Conservation (phyloP, 2,797 vertebrate genomes). For the Nyctibius grandis region DNA sequence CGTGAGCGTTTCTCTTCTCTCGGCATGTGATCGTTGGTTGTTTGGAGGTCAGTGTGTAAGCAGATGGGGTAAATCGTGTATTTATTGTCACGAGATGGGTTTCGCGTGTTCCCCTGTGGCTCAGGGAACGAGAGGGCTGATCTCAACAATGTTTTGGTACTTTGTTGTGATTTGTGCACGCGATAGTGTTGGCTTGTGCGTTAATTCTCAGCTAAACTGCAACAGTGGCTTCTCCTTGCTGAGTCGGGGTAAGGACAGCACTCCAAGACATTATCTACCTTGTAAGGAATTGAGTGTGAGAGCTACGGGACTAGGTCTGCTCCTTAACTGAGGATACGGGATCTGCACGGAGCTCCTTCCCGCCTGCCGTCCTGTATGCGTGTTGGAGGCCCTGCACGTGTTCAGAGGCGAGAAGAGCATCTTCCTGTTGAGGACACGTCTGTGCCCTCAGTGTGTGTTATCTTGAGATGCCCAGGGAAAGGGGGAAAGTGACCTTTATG, state of each 20-base stretch:
- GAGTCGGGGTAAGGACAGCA: neutral
- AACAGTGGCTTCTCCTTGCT: neutral
- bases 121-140: accelerated
- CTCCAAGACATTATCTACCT: accelerated
- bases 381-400: accelerated
- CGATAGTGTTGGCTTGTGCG: accelerated
- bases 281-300: too few species aligned
- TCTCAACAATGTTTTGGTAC: accelerated
- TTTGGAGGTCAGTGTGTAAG: accelerated
- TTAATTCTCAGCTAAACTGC: accelerated
- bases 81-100: neutral
- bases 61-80: accelerated
- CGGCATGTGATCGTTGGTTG: accelerated
- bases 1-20: accelerated
- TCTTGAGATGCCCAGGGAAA: neutral
- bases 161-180: accelerated
- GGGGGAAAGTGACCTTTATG: neutral
- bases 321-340: too few species aligned
- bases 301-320: accelerated
- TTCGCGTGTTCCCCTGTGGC: accelerated
- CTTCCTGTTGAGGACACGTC: accelerated
- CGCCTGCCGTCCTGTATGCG: neutral
- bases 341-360: neutral
- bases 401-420: accelerated
- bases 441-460: neutral